A percentile compares a stretch with the other conserved stretches of the same genome.
Conservation (phyloP, 2,113 vertebrate genomes). For the Ursus arctos region DNA sequence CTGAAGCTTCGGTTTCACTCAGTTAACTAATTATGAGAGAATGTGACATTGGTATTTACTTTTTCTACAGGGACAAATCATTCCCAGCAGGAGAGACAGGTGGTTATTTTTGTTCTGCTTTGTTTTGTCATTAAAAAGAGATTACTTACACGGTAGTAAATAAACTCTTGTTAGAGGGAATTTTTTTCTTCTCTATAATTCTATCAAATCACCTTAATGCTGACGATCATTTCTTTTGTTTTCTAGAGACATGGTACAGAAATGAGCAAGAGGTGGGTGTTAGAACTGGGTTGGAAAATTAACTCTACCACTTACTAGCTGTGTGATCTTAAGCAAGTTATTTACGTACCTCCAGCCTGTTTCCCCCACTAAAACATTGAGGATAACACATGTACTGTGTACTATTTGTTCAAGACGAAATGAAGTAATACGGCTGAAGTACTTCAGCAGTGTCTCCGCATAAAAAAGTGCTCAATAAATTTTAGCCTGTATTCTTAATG, state of each 20-base stretch:
- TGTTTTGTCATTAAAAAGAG: slow-evolving; percentile 78
- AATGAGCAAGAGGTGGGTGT: background rate
- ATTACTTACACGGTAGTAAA: slow-evolving; percentile 68
- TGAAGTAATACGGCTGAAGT: background rate
- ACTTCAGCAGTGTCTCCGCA: background rate
- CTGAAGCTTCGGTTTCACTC: slow-evolving; percentile 63
- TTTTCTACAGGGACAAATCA: slow-evolving; percentile 73
- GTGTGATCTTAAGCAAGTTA: background rate
- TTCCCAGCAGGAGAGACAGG: slow-evolving; percentile 62
- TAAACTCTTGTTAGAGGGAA: slow-evolving; percentile 60
- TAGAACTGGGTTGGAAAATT: background rate
- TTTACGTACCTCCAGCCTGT: background rate
- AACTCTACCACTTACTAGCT: background rate
- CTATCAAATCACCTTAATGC: slow-evolving; percentile 32
- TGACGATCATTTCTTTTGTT: slow-evolving; percentile 33
- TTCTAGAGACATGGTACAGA: background rate
- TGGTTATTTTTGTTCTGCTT: slow-evolving; percentile 64
- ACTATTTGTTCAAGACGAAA: background rate
- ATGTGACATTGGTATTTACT: slow-evolving; percentile 70
- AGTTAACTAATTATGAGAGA: slow-evolving; percentile 77
- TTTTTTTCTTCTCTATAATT: background rate
- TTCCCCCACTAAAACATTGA: background rate
- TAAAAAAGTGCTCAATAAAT: background rate
- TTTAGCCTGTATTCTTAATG: slow-evolving; percentile 2
- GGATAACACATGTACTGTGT: background rate